A percentile compares a stretch with the other conserved stretches of the same genome.
These are phyloP conservation scores for rabbit (Oryctolagus cuniculus) DNA, from an alignment of 2,113 vertebrate species.

Conservation along the genomic window DNA sequence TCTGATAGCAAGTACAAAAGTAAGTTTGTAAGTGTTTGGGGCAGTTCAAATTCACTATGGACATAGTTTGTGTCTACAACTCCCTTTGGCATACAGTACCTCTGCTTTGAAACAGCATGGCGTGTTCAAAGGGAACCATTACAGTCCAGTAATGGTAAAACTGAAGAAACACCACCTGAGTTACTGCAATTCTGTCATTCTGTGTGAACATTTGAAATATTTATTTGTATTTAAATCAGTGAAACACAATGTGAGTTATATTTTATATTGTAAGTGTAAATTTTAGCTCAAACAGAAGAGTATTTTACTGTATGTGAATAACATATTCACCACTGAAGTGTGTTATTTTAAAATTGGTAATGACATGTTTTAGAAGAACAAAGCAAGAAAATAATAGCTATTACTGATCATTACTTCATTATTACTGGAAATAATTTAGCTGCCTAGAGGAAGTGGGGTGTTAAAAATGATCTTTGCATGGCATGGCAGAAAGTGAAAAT, in stretches of 20 bases:
- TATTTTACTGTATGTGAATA: not conserved
- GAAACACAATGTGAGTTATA: not conserved
- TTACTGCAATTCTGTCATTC: not conserved
- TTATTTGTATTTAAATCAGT: not conserved
- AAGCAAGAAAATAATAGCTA: not conserved
- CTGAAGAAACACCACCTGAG: not conserved
- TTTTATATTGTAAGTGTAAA: not conserved
- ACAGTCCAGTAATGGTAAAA: not conserved
- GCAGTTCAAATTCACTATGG: not conserved
- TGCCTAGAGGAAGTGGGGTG: not conserved
- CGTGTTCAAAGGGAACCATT: not conserved
- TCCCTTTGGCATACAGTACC: not conserved
- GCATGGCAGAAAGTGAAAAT: not conserved
- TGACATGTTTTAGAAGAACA: slow-evolving; percentile 11
- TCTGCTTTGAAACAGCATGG: not conserved
- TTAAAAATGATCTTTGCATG: not conserved
- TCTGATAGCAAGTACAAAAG: not conserved
- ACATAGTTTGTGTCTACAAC: not conserved
- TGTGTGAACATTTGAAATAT: not conserved
- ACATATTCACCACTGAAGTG: not conserved
- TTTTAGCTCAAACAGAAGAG: not conserved
- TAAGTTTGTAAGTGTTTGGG: not conserved
- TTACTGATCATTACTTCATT: not conserved
- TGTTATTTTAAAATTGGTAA: not conserved
- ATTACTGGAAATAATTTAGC: not conserved